phyloP scores from a whole-genome alignment of 2,888 invertebrate genomes.

The Apocheima hispidaria region DNA sequence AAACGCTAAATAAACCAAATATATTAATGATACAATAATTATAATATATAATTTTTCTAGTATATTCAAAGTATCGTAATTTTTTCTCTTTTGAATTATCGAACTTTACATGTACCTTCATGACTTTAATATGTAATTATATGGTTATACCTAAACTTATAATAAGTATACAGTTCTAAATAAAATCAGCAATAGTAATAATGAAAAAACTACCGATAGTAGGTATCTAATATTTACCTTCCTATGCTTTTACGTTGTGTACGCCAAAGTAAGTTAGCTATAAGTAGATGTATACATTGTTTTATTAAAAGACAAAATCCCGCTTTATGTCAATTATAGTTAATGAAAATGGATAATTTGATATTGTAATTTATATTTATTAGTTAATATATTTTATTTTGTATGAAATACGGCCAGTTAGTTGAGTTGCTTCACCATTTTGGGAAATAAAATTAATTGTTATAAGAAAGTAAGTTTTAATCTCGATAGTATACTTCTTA shows the following conservation, averaged over 20 bases:
- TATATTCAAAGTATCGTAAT: constrained; percentile 14
- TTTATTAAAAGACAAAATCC: constrained; percentile 61
- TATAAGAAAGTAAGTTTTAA: constrained; percentile 55
- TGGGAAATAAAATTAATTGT: constrained; percentile 28
- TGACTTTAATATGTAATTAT: neutral
- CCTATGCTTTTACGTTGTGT: constrained; percentile 32
- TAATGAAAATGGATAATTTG: constrained; percentile 65
- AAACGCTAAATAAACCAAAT: constrained; percentile 64
- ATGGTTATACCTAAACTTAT: neutral
- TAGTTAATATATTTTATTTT: constrained; percentile 53
- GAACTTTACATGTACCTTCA: neutral
- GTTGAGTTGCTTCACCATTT: constrained; percentile 37
- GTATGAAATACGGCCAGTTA: constrained; percentile 57
- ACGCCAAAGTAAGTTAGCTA: constrained; percentile 67
- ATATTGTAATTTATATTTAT: constrained; percentile 65
- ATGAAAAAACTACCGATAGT: constrained; percentile 3
- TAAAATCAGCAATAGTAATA: constrained; percentile 36
- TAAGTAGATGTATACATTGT: constrained; percentile 41
- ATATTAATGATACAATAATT: constrained; percentile 26
- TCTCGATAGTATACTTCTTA: constrained; percentile 58
- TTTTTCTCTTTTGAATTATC: neutral
- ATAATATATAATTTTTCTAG: constrained; percentile 23
- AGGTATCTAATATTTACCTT: constrained; percentile 32
- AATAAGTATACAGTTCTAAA: neutral
- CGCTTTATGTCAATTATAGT: constrained; percentile 84